phyloP scores from a whole-genome alignment of 2,888 invertebrate species.

The Gryllus longicercus region DNA sequence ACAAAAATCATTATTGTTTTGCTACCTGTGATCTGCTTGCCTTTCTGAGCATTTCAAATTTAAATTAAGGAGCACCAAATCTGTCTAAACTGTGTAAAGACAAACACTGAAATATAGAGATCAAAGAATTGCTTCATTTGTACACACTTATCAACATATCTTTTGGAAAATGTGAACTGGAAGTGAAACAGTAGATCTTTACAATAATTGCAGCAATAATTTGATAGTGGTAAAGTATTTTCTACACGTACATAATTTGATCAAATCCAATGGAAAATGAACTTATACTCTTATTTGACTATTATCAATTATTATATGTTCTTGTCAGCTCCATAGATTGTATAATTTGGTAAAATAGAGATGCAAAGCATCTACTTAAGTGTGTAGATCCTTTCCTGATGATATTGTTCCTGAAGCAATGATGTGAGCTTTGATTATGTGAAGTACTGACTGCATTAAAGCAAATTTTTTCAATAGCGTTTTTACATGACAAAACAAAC shows the following conservation, averaged over 20 bases:
- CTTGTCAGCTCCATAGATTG: not conserved
- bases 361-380: not conserved
- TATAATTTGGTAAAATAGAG: not conserved
- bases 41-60: not conserved
- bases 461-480: not conserved
- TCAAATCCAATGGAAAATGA: not conserved
- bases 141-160: not conserved
- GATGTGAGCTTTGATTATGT: not conserved
- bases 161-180: not conserved
- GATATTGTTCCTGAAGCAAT: conserved; percentile 5
- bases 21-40: not conserved
- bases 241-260: not conserved
- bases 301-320: not conserved
- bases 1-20: not conserved
- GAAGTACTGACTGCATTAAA: not conserved
- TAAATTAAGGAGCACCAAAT: not conserved
- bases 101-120: not conserved
- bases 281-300: not conserved
- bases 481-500: not conserved
- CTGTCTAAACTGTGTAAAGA: not conserved
- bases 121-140: not conserved
- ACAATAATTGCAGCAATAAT: not conserved
- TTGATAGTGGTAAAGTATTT: not conserved
- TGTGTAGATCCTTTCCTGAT: conserved; percentile 2
- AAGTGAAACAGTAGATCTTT: not conserved